Base-by-base conservation (phyloP, 2,888 invertebrate species). In the Orthosia gracilis region DNA sequence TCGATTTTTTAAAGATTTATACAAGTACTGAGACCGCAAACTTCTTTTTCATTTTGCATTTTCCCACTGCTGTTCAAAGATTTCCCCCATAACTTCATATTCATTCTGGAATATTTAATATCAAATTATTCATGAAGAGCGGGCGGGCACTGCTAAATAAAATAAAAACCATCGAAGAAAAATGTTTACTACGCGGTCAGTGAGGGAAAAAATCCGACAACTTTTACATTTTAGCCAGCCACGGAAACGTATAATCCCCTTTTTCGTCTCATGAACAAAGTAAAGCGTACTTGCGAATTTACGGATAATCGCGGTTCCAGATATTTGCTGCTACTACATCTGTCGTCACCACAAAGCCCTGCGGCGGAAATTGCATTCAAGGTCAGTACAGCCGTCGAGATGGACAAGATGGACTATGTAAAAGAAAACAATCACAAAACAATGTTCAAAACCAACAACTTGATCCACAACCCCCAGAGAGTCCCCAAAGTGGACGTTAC, bases 251-350 rank as follows among this genome's bases (percentile, higher is more conserved):
- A 2, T 7, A 9, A 4, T 21, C 4, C 4, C 4, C 1, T 45
- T 74, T 73, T 55, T 49, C 40, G 17, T 45, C 18, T 7, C 1
- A 17, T 31, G 55, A 17, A 23, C 7, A 15, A 26, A 40, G 4
- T 18, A n/a, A 21, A 31, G 31, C n/a, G 21, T 62, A 40, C 13
- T 50, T 62, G 58, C 61, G 45, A 77, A 77, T 80, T 82, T 54
- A 73, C 57, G 70, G 66, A 63, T 70, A 68, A 69, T 76, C 78
- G 64, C 61, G 70, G 49, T 89, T 68, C 68, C 88, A 93, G 92
- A 85, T 91, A 73, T 83, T 83, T 52, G 71, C 86, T 55, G 71
- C 85, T 65, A 80, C 83, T n/a, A 54, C 80, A 61, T 71, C 74
- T 58, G 62, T 80, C n/a, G 82, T 78, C 40, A 73, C 66, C 54